Base-by-base conservation (phyloP, 2,113 vertebrate genomes). In the Cromileptes altivelis region DNA sequence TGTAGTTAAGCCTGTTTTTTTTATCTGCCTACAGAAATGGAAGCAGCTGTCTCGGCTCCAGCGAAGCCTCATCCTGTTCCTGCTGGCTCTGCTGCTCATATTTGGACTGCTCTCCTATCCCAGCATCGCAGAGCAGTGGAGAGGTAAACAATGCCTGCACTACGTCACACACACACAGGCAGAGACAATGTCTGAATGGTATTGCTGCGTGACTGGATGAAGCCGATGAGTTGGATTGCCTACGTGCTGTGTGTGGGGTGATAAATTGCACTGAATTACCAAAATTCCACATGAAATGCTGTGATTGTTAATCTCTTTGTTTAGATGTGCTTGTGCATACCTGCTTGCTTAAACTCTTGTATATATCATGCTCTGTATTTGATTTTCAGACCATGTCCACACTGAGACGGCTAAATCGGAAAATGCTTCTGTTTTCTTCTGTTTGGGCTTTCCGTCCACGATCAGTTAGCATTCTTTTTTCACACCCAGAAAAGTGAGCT, bases 11-110 rank as follows among this genome's bases (percentile, higher is more conserved):
- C 65, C 72, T 21, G 72, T 47, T 81, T 45, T 61, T 52, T 85
- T 86, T 78, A 14, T 88, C 58, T 85, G 10, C 71, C 81, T 75
- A 23, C 86, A 99, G 98, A 98, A 97, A 94, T 99, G 98, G 98
- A 99, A 99, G 94, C 98, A 98, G 93, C 95, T 99, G 90, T 99
- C 98, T 5, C 93, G 97, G 8, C 94, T 99, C 0, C 98, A 99
- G 92, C 95, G 97, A 64, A 98, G 95, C 37, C 75, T 97, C 40
- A 89, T 98, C 90, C 95, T 99, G 72, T 96, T 97, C 90, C 85
- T 98, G 72, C 87, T 97, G 78, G 95, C 94, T 0, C 86, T 96
- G 85, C 75, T 98, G 91, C 78, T 95, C 14, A 89, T 98, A 50
- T 96, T 97, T 57, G 97, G 96, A 25, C 91, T 97, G 64, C 82